These are phyloP conservation scores for Procavia capensis DNA, from an alignment of 2,113 vertebrate genomes.

Conservation along the genomic window DNA sequence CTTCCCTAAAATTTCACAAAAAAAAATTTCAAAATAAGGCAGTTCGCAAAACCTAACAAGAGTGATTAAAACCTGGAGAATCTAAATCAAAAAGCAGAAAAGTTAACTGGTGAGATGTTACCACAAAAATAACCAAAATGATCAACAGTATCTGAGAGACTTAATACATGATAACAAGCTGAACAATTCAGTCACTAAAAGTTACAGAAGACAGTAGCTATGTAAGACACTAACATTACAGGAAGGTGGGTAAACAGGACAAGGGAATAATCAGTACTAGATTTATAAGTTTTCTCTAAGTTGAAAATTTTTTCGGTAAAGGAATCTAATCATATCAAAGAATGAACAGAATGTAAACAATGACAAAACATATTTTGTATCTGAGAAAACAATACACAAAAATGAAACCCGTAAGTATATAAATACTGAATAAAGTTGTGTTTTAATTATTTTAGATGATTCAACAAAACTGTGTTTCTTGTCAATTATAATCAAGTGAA, in stretches of 20 bases:
- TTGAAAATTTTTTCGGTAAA: too few species aligned
- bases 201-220: not conserved
- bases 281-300: too few species aligned
- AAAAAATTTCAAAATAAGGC: slow-evolving; percentile 27
- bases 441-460: not conserved
- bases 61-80: not conserved
- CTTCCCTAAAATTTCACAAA: slow-evolving; percentile 1
- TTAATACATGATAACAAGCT: not conserved
- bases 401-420: not conserved
- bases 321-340: too few species aligned
- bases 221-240: too few species aligned
- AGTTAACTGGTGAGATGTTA: not conserved
- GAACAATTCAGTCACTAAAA: not conserved
- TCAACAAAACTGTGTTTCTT: not conserved
- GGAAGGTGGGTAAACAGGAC: too few species aligned
- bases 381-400: not conserved
- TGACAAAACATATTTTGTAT: not conserved
- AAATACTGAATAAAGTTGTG: not conserved
- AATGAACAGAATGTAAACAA: not conserved
- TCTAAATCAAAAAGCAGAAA: not conserved
- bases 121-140: not conserved
- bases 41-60: slow-evolving; percentile 43
- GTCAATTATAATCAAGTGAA: not conserved
- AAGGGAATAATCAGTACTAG: too few species aligned
- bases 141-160: not conserved